Conservation (phyloP, 2,888 invertebrate species). For the Parnassius orleans region DNA sequence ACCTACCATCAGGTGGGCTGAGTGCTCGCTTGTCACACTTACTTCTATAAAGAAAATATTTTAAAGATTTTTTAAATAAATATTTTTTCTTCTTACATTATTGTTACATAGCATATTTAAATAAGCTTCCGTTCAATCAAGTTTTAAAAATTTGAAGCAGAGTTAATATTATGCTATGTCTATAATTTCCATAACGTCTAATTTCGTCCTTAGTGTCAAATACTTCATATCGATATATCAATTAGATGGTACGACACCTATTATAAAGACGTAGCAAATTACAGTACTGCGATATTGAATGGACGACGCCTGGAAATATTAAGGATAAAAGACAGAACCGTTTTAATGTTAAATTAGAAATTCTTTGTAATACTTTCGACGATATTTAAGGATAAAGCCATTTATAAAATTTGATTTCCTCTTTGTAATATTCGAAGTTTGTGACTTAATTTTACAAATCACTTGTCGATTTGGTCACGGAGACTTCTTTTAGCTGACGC, state of each 20-base stretch:
- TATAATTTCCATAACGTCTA: neutral
- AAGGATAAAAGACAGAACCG: constrained; percentile 10
- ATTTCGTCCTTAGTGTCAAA: constrained; percentile 29
- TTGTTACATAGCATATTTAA: no score
- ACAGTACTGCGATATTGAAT: constrained; percentile 24
- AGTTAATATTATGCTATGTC: neutral
- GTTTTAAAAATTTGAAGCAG: no score
- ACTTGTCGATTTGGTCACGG: no score
- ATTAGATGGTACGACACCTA: constrained; percentile 27
- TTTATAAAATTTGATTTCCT: constrained; percentile 2
- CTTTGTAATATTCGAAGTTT: constrained; percentile 8
- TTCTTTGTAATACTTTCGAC: constrained; percentile 4
- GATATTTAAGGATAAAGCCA: neutral
- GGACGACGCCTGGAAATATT: constrained; percentile 10
- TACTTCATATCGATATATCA: constrained; percentile 29
- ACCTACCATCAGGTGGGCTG: no score
- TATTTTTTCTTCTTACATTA: no score
- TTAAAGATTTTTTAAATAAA: no score
- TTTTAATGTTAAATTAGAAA: constrained; percentile 22
- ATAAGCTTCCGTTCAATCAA: no score
- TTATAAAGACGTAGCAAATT: constrained; percentile 24
- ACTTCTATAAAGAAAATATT: no score
- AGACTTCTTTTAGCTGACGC: no score
- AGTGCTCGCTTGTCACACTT: no score
- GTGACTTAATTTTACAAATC: constrained; percentile 4